Evolutionary conservation across 2,888 invertebrate genomes (phyloP).

Genomic region (Ashinkailepas kermadecensis): DNA sequence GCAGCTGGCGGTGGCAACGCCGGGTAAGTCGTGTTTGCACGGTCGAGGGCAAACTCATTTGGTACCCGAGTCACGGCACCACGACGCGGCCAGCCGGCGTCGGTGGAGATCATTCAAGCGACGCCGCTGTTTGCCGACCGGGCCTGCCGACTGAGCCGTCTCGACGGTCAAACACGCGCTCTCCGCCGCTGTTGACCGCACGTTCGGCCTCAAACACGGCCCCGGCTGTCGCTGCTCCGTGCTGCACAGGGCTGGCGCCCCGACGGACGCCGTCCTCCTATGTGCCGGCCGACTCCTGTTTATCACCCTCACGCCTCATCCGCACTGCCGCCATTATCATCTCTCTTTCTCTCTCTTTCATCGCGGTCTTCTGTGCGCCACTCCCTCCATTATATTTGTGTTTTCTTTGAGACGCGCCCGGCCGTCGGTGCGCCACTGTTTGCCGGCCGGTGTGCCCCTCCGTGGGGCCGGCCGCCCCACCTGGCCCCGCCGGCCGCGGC

Average conservation of each 20-base stretch:
- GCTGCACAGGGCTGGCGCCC: too few relatives aligned
- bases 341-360: slow-evolving; percentile 11
- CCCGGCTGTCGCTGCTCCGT: not conserved
- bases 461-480: not conserved
- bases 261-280: too few relatives aligned
- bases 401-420: slow-evolving; percentile 21
- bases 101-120: not conserved
- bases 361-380: not conserved
- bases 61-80: not conserved
- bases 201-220: not conserved
- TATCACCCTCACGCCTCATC: not conserved
- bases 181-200: not conserved
- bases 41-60: slow-evolving; percentile 2
- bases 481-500: not conserved
- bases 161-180: not conserved
- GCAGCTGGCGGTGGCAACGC: too few relatives aligned
- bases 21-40: slow-evolving; percentile 7
- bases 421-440: not conserved
- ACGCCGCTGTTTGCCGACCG: not conserved
- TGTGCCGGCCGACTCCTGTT: not conserved
- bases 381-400: slow-evolving; percentile 22
- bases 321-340: not conserved
- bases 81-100: not conserved
- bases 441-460: not conserved
- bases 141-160: not conserved